phyloP scores from a whole-genome alignment of 2,888 invertebrate species.

The Agriopis aurantiaria region DNA sequence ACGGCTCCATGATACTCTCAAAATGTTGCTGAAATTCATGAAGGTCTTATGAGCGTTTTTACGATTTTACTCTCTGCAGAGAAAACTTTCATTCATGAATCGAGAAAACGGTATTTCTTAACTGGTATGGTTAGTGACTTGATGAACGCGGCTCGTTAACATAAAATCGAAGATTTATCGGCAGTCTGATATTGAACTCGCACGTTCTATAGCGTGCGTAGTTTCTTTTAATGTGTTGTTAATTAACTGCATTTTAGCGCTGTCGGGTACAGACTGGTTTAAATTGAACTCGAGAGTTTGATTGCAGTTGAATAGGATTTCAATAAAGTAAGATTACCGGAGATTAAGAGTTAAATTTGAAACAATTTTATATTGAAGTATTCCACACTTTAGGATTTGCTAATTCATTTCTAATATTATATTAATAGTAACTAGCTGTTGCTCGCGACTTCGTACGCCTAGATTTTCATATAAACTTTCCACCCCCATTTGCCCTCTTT shows the following conservation, averaged over 20 bases:
- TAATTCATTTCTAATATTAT: no score
- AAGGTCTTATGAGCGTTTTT: slow-evolving; percentile 23
- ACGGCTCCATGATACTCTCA: slow-evolving; percentile 18
- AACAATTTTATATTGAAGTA: no score
- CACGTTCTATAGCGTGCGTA: slow-evolving; percentile 23
- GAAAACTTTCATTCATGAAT: slow-evolving; percentile 14
- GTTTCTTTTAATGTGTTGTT: slow-evolving; percentile 40
- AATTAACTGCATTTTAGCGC: slow-evolving; percentile 37
- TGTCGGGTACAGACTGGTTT: slow-evolving; percentile 19
- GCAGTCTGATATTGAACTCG: slow-evolving; percentile 2
- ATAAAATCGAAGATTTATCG: slow-evolving; percentile 24
- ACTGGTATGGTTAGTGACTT: neutral
- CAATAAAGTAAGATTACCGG: slow-evolving; percentile 16
- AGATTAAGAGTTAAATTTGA: no score
- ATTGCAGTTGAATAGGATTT: slow-evolving; percentile 31
- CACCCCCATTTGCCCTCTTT: no score
- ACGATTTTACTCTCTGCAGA: slow-evolving; percentile 8
- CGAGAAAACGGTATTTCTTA: neutral
- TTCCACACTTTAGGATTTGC: no score
- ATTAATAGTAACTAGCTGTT: no score
- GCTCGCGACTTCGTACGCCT: no score
- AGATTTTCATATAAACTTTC: no score
- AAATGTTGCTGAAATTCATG: slow-evolving; percentile 32
- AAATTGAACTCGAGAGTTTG: slow-evolving; percentile 15
- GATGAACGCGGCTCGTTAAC: slow-evolving; percentile 14